Evolutionary conservation across 2,113 vertebrate species (phyloP).

Genomic region (Brachypteracias leptosomus): DNA sequence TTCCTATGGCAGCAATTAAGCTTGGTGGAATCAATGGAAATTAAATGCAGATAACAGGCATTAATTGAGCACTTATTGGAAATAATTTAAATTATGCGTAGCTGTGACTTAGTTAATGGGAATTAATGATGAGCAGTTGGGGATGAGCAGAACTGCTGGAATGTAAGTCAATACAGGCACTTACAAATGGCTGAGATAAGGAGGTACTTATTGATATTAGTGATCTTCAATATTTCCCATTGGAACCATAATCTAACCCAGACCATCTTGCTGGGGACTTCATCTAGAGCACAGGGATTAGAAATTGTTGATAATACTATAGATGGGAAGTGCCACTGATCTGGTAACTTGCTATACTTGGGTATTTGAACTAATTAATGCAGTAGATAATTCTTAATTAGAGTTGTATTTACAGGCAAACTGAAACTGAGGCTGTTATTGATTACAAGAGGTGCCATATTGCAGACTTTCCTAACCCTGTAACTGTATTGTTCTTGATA

Average conservation of each 20-base stretch:
- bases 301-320: background rate
- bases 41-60: constrained; percentile 35
- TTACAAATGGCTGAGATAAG: constrained; percentile 26
- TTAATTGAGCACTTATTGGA: constrained; percentile 46
- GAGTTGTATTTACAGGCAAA: constrained; percentile 25
- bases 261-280: background rate
- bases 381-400: constrained; percentile 38
- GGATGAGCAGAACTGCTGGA: constrained; percentile 43
- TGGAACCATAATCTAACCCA: background rate
- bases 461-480: constrained; percentile 47
- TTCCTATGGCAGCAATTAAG: constrained; percentile 2
- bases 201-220: constrained; percentile 59
- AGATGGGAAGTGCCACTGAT: background rate
- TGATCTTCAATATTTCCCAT: constrained; percentile 56
- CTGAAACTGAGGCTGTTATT: constrained; percentile 43
- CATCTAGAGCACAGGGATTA: background rate
- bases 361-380: constrained; percentile 22
- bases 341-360: background rate
- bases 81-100: constrained; percentile 5
- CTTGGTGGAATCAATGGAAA: constrained; percentile 58
- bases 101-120: constrained; percentile 44
- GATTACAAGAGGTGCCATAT: constrained; percentile 56
- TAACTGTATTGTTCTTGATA: constrained; percentile 58
- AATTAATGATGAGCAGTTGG: constrained; percentile 11
- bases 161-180: constrained; percentile 57